Conservation (phyloP, 2,113 vertebrate species). For the Casuarius casuarius region DNA sequence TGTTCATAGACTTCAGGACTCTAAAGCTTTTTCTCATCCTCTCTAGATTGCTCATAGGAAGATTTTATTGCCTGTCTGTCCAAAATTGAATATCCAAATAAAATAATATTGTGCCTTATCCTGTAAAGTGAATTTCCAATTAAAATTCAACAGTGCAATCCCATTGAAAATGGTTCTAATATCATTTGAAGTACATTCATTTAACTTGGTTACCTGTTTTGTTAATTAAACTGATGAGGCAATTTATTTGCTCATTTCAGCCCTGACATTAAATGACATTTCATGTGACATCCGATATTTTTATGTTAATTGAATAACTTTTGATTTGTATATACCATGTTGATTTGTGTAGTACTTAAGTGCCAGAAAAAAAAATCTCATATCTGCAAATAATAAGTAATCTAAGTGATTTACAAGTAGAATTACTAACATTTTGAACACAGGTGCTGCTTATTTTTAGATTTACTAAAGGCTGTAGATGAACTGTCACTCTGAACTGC, state of each 20-base stretch:
- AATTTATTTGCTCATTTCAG: constrained; percentile 70
- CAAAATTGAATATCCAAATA: neutral
- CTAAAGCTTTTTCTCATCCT: neutral
- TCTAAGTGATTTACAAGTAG: constrained; percentile 58
- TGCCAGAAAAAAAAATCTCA: neutral
- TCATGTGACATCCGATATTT: constrained; percentile 71
- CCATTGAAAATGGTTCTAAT: constrained; percentile 56
- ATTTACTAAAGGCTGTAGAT: constrained; percentile 31
- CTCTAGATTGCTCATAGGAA: neutral
- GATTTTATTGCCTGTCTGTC: neutral
- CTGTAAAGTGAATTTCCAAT: constrained; percentile 36
- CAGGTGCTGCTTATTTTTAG: constrained; percentile 69
- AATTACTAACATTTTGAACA: constrained; percentile 59
- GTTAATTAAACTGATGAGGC: constrained; percentile 72
- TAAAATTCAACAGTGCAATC: constrained; percentile 44
- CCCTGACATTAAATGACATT: constrained; percentile 75
- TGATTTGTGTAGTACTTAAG: constrained; percentile 65
- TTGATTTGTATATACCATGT: constrained; percentile 66
- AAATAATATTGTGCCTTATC: neutral
- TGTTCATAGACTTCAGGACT: neutral
- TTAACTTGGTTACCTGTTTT: constrained; percentile 64
- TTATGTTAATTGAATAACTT: constrained; percentile 75
- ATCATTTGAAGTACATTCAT: constrained; percentile 63
- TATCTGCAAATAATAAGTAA: constrained; percentile 72
- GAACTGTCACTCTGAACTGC: constrained; percentile 45